A percentile compares a stretch with the other conserved stretches of the same genome.
phyloP scores from a whole-genome alignment of 1,140 invertebrate species.

The Aricia agestis region DNA sequence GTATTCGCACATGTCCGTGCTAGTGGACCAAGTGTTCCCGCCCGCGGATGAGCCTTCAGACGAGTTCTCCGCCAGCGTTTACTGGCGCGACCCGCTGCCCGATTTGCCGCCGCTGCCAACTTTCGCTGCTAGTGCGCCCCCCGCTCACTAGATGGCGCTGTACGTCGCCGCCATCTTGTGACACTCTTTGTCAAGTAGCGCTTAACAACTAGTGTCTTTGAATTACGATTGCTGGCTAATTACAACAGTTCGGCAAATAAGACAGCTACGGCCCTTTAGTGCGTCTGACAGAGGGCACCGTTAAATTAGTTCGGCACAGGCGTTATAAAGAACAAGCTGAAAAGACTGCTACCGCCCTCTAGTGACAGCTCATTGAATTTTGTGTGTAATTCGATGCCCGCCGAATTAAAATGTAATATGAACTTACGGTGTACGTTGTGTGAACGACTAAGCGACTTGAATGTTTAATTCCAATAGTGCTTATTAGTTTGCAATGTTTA shows the following conservation, averaged over 20 bases:
- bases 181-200: no score
- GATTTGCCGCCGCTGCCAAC: constrained; percentile 36
- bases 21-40: constrained; percentile 97
- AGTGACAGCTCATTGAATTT: background rate
- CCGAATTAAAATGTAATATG: constrained; percentile 1
- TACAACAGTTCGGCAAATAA: no score
- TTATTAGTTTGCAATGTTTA: background rate
- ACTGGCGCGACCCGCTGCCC: constrained; percentile 92
- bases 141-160: constrained; percentile 11
- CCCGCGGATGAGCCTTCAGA: constrained; percentile 82
- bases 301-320: no score
- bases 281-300: no score
- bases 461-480: constrained; percentile 11
- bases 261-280: no score
- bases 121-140: constrained; percentile 12
- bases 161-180: no score
- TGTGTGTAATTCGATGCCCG: background rate
- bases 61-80: constrained; percentile 93
- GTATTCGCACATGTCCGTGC: constrained; percentile 93
- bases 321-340: no score
- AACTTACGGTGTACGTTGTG: background rate
- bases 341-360: background rate
- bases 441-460: background rate
- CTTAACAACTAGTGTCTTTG: no score
- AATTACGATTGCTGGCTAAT: no score